phyloP scores from a whole-genome alignment of 2,113 vertebrate genomes.

The Dicaeum eximium region DNA sequence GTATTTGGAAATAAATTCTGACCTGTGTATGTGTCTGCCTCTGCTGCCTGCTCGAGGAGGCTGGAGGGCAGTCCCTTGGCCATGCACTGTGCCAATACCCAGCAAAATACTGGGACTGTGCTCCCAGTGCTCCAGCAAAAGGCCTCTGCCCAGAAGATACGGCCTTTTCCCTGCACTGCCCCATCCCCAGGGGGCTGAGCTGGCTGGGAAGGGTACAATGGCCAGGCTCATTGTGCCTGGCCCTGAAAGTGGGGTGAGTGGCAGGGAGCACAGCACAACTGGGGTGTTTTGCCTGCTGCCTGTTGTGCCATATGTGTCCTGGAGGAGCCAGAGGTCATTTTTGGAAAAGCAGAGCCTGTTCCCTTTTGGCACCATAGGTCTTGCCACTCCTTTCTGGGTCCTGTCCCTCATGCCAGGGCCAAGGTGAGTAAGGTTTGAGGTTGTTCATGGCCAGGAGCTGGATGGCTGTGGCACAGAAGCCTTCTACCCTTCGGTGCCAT shows the following conservation, averaged over 20 bases:
- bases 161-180: neutral
- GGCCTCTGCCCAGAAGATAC: neutral
- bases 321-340: neutral
- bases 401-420: neutral
- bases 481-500: rapidly evolving
- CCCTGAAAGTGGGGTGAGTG: rapidly evolving
- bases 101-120: neutral
- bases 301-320: rapidly evolving
- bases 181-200: neutral
- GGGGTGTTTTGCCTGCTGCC: neutral
- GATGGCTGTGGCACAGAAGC: neutral
- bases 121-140: neutral
- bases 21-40: slow-evolving; percentile 8
- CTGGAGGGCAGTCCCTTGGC: neutral
- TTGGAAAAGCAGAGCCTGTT: neutral
- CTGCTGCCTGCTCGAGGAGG: neutral
- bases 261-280: neutral
- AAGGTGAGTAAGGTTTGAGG: rapidly evolving
- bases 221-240: rapidly evolving
- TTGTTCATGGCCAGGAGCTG: rapidly evolving
- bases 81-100: rapidly evolving
- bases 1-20: slow-evolving; percentile 68
- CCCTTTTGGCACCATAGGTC: neutral
- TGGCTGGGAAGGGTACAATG: neutral
- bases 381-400: neutral